Percentiles rank a stretch among this genome's conserved stretches.
These are phyloP conservation scores for Scaptomyza graminum DNA, from an alignment of 1,140 invertebrate genomes.

Conservation along the genomic window DNA sequence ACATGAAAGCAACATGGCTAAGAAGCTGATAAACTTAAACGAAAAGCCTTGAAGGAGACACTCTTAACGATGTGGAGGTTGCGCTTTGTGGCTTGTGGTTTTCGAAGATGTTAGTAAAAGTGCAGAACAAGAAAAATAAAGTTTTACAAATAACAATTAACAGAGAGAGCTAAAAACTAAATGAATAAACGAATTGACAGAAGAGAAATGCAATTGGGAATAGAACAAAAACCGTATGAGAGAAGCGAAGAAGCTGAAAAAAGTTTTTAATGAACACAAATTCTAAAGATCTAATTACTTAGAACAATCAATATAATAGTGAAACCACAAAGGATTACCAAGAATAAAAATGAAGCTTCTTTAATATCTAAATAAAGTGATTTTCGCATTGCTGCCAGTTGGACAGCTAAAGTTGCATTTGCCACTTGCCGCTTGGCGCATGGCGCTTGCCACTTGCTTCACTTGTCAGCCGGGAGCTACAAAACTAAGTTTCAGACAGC, in stretches of 20 bases:
- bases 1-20: slow-evolving; percentile 3
- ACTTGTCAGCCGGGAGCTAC: slow-evolving; percentile 15
- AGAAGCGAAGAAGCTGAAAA: background rate
- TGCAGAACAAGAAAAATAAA: slow-evolving; percentile 16
- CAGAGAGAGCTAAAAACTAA: slow-evolving; percentile 24
- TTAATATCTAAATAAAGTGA: background rate
- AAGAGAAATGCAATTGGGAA: background rate
- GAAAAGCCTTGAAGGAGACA: background rate
- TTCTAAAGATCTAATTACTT: background rate
- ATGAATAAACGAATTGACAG: too few relatives aligned
- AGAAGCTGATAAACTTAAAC: slow-evolving; percentile 44
- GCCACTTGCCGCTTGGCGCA: slow-evolving; percentile 5
- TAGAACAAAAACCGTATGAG: background rate
- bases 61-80: background rate
- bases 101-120: too few relatives aligned
- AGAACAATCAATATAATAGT: background rate
- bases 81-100: background rate
- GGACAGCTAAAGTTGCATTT: slow-evolving; percentile 37
- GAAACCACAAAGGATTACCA: background rate
- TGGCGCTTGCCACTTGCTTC: slow-evolving; percentile 16
- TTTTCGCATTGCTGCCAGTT: slow-evolving; percentile 34
- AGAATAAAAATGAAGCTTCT: background rate
- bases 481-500: slow-evolving; percentile 39
- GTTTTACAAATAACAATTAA: slow-evolving; percentile 73
- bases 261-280: too few relatives aligned